Evolutionary conservation across 2,888 invertebrate species (phyloP).

Genomic region (Parnassius glacialis): DNA sequence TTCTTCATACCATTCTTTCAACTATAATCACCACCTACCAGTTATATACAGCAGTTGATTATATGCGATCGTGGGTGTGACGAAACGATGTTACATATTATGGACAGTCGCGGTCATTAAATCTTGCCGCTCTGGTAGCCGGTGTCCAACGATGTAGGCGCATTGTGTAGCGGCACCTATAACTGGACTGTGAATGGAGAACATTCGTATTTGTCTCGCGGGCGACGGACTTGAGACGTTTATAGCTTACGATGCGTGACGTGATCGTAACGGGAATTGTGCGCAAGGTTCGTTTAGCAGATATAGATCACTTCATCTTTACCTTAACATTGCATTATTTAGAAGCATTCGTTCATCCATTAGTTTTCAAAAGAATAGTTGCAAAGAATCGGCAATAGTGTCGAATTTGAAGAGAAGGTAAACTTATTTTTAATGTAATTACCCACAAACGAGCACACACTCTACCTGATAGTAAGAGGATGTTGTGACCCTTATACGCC

Average conservation of each 20-base stretch:
- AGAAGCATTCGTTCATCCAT: too few relatives aligned
- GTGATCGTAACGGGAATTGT: conserved; percentile 16
- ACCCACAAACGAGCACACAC: too few relatives aligned
- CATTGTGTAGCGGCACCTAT: conserved; percentile 74
- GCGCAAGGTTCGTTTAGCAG: too few relatives aligned
- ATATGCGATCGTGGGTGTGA: conserved; percentile 43
- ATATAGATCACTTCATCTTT: too few relatives aligned
- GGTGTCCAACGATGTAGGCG: conserved; percentile 53
- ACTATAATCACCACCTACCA: background rate
- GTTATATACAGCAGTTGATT: background rate
- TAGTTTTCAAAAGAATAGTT: too few relatives aligned
- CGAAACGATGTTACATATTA: conserved; percentile 62
- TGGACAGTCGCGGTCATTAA: conserved; percentile 73
- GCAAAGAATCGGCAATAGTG: too few relatives aligned
- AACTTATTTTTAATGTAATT: too few relatives aligned
- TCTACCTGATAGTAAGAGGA: too few relatives aligned
- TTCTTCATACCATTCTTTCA: too few relatives aligned
- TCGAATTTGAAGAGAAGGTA: too few relatives aligned
- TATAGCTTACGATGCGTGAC: conserved; percentile 30
- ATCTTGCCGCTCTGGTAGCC: conserved; percentile 78
- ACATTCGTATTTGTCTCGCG: conserved; percentile 75
- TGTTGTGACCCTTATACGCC: too few relatives aligned
- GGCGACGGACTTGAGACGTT: conserved; percentile 47
- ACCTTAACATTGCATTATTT: too few relatives aligned
- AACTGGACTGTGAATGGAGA: conserved; percentile 75